Evolutionary conservation across 2,888 invertebrate genomes (phyloP).

Genomic region (Drosophila austrosaltans): DNA sequence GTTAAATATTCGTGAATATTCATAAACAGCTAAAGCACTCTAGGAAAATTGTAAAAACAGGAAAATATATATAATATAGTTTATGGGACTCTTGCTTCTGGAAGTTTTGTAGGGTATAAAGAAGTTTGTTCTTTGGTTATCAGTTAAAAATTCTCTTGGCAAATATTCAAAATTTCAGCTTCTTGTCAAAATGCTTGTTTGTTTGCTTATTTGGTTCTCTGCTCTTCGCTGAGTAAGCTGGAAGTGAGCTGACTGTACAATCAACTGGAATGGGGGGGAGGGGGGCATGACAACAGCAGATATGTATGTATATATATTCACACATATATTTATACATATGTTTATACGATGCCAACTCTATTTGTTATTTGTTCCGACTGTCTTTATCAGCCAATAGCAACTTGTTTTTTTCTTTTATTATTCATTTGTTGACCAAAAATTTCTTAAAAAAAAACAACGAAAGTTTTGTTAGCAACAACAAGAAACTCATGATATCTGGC

Average conservation of each 20-base stretch:
- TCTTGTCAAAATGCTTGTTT: background rate
- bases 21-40: too few relatives aligned
- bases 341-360: conserved; percentile 38
- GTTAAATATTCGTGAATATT: background rate
- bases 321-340: background rate
- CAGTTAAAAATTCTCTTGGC: background rate
- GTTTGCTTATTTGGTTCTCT: background rate
- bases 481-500: conserved; percentile 49
- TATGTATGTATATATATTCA: background rate
- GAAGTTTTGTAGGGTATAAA: background rate
- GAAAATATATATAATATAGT: background rate
- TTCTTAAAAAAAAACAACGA: conserved; percentile 31
- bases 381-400: conserved; percentile 33
- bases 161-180: background rate
- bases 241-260: conserved; percentile 42
- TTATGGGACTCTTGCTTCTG: too few relatives aligned
- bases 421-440: conserved; percentile 26
- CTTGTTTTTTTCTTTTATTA: conserved; percentile 28
- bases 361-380: conserved; percentile 27
- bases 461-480: conserved; percentile 22
- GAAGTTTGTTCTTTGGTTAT: background rate
- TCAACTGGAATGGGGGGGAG: background rate
- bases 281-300: conserved; percentile 38
- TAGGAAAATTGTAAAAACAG: background rate
- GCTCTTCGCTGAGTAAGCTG: conserved; percentile 24